Evolutionary conservation across 2,797 vertebrate genomes (phyloP).

Genomic region (Bradypus variegatus): DNA sequence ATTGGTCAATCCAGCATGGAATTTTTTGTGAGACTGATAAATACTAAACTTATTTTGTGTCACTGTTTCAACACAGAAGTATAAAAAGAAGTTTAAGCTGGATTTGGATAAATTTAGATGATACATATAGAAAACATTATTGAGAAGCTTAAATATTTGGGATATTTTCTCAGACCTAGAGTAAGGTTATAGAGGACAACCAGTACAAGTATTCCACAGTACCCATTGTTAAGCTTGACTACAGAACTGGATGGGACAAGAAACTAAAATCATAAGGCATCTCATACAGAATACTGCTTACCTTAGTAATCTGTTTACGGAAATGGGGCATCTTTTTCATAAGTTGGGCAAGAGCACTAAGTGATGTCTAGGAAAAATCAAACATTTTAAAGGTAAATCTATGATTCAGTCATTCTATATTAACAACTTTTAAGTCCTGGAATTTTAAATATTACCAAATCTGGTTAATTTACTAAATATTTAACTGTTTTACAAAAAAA

Average conservation of each 20-base stretch:
- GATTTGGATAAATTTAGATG: constrained; percentile 14
- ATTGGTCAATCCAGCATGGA: background rate
- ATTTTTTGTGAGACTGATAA: constrained; percentile 21
- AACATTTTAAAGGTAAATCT: constrained; percentile 7
- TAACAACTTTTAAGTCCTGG: background rate
- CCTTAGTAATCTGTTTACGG: constrained; percentile 90
- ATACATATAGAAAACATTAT: background rate
- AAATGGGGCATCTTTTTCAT: constrained; percentile 98
- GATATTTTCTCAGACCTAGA: constrained; percentile 1
- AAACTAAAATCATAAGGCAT: background rate
- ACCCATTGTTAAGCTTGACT: background rate
- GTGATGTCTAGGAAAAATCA: constrained; percentile 77
- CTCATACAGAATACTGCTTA: constrained; percentile 61
- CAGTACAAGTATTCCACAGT: background rate
- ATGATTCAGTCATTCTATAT: background rate
- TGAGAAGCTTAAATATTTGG: background rate
- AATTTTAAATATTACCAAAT: constrained; percentile 23
- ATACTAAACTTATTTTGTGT: constrained; percentile 17
- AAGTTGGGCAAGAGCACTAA: constrained; percentile 88
- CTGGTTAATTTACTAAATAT: constrained; percentile 11
- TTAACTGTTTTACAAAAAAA: background rate
- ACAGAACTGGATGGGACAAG: background rate
- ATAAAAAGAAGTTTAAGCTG: background rate
- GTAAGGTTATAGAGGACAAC: background rate
- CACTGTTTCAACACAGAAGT: constrained; percentile 6